Evolutionary conservation across 2,888 invertebrate species (phyloP).

Genomic region (Aphodius granarius): DNA sequence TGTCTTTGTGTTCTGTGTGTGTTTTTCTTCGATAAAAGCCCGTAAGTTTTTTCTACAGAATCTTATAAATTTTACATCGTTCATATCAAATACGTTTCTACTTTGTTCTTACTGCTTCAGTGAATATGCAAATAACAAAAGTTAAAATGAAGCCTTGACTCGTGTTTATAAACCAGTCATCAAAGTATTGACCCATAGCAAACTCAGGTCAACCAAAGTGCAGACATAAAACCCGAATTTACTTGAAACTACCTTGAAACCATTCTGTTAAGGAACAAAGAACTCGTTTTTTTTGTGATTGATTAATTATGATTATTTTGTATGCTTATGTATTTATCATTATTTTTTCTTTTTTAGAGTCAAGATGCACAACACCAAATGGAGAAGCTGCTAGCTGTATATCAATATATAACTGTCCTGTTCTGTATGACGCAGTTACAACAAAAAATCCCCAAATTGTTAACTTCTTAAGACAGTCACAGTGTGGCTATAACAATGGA

Average conservation of each 20-base stretch:
- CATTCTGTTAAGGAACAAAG: no score
- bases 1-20: background rate
- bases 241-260: background rate
- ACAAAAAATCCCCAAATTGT: slow-evolving; percentile 41
- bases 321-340: slow-evolving; percentile 1
- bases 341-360: slow-evolving; percentile 1
- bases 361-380: slow-evolving; percentile 35
- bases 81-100: background rate
- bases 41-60: no score
- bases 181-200: background rate
- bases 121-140: background rate
- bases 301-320: no score
- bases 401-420: slow-evolving; percentile 56
- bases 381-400: slow-evolving; percentile 53
- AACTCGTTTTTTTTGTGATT: no score
- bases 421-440: slow-evolving; percentile 49
- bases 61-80: no score
- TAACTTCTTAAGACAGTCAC: slow-evolving; percentile 56
- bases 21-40: background rate
- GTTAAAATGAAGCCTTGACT: background rate
- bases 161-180: background rate
- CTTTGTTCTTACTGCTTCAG: background rate
- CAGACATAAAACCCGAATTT: background rate
- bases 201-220: background rate
- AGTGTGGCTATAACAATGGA: slow-evolving; percentile 55